phyloP scores from a whole-genome alignment of 1,140 invertebrate genomes.

The Drosophila kikkawai region DNA sequence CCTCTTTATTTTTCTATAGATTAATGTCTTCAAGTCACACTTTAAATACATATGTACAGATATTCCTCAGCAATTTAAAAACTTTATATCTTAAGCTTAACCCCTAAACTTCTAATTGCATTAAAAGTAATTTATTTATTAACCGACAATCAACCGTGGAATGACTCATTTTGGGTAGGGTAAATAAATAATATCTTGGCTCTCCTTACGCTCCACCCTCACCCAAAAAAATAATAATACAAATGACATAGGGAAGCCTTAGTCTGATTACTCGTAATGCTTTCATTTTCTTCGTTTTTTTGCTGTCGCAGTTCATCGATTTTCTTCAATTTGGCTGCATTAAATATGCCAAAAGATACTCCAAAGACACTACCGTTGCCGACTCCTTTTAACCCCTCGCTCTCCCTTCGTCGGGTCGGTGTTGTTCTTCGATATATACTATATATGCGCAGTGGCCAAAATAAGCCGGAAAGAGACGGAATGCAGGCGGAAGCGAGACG shows the following conservation, averaged over 20 bases:
- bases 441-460: conserved; percentile 34
- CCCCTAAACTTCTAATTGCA: conserved; percentile 5
- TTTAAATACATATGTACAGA: background rate
- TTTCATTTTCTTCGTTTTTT: conserved; percentile 9
- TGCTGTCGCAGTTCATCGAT: conserved; percentile 59
- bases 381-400: background rate
- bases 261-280: conserved; percentile 20
- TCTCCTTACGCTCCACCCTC: conserved; percentile 13
- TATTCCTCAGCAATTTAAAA: background rate
- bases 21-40: background rate
- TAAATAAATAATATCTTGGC: conserved; percentile 3
- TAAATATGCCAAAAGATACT: conserved; percentile 51
- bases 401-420: background rate
- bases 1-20: background rate
- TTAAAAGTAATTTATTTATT: background rate
- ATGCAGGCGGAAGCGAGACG: conserved; percentile 24
- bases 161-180: conserved; percentile 24
- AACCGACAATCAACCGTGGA: background rate
- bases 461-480: conserved; percentile 26
- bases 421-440: background rate
- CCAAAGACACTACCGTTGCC: conserved; percentile 11
- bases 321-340: conserved; percentile 55
- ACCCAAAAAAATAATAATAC: background rate
- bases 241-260: conserved; percentile 40
- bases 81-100: background rate